Base-by-base conservation (phyloP, 1,140 invertebrate species). In the Carposina sasakii region DNA sequence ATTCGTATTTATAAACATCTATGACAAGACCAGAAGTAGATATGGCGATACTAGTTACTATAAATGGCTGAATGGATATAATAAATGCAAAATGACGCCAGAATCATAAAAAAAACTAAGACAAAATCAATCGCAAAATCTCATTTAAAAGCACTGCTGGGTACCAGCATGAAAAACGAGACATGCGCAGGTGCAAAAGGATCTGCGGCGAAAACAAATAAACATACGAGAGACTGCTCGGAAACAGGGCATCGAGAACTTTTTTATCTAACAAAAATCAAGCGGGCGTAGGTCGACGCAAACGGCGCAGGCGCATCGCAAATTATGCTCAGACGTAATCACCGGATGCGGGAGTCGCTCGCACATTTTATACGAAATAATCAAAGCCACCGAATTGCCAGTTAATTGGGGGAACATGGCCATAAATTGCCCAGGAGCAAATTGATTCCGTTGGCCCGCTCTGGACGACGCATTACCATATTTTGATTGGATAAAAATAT, bases 271-370 rank as follows among this genome's bases (percentile, higher is more conserved):
- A 81, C 71, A 78, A 78, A 81, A 79, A 74, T 78, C 63, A 53
- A 50, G 48, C 52, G 65, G 53, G 65, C 65, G 66, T 69, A 66
- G 66, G 67, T 62, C 24, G 55, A 22, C 48, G 36, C 48, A 64
- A 53, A 58, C 68, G 63, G 66, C 67, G 67, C 72, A 67, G 67
- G 71, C 71, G 71, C 74, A 76, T 76, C 73, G 76, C 75, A 78
- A 76, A 76, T 79, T 77, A 76, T 76, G 62, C 67, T 51, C 60
- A 66, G 72, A 60, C 67, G 62, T 81, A 83, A 83, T 77, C 69
- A 67, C 79, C 79, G 79, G 79, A 83, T 83, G 79, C 79, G 79
- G 79, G 79, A 77, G 73, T 71, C 72, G 71, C 69, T 74, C 74
- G 69, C 71, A 76, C 75, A 72, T 81, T 76, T 78, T 72, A 72